Conservation (phyloP, 2,113 vertebrate species). For the Emydura subglobosa region DNA sequence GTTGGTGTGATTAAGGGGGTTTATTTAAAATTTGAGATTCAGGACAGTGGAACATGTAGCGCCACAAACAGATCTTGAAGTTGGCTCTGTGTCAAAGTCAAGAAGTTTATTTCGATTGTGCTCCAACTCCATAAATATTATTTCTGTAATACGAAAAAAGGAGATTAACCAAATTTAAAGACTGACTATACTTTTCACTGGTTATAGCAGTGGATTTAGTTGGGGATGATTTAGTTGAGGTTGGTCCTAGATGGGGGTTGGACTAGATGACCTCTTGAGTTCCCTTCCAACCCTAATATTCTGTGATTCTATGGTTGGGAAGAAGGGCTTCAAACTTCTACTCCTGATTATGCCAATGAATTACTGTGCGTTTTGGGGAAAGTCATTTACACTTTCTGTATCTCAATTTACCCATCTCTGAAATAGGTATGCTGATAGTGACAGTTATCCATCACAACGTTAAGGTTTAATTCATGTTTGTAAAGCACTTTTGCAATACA, state of each 20-base stretch:
- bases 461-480: neutral
- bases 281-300: no score
- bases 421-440: neutral
- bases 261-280: no score
- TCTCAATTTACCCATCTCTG: neutral
- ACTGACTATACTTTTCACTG: neutral
- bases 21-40: neutral
- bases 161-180: neutral
- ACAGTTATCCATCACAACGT: neutral
- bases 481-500: neutral
- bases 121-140: neutral
- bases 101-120: neutral
- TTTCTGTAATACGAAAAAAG: neutral
- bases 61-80: neutral
- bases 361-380: neutral
- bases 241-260: no score
- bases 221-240: no score
- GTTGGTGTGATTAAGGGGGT: neutral
- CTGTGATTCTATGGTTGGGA: neutral
- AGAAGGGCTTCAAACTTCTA: neutral
- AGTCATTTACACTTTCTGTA: neutral
- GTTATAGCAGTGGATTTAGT: neutral
- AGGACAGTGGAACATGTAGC: neutral
- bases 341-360: neutral
- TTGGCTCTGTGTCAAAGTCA: no score